Base-by-base conservation (phyloP, 2,113 vertebrate species). In the Hoplias malabaricus region DNA sequence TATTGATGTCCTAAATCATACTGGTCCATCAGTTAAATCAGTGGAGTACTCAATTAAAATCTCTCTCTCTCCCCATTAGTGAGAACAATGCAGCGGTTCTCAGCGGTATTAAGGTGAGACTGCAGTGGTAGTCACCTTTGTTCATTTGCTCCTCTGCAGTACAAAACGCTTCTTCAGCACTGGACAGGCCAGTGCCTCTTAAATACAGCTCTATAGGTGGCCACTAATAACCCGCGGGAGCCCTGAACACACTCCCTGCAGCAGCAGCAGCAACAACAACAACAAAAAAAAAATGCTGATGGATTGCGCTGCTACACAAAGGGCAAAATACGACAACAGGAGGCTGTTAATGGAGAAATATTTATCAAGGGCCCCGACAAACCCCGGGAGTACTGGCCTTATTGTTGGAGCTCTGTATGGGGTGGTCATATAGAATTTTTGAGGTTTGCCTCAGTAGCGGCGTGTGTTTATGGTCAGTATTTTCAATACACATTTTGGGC, bases 331-430 rank as follows among this genome's bases (percentile, higher is more conserved):
- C 87, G 85, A 90, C 89, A 90, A 90, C 88, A 82, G 88, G 87
- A 89, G 85, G 87, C 75, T 76, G 89, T 90, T 92, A 90, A 90
- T 88, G 84, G 87, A 91, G 89, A 91, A 92, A 92, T 91, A 92
- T 92, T 92, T 86, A 91, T 92, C 90, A 77, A 57, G 68, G 25
- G 54, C 14, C 77, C 62, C 53, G 73, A 68, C 73, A 73, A 83
- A 89, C 90, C 86, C 71, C 86, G 84, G 84, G 88, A 89, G 84
- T 76, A 79, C 56, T 19, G 73, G 25, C 69, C 74, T 78, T 84
- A 85, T 77, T 77, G 77, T 77, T 34, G 65, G 68, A 54, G 72
- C 73, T 13, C 38, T 25, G 67, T 59, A 70, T 76, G 68, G 16
- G 76, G 76, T 70, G 7, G 5, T 53, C 4, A 19, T 50, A 8